Evolutionary conservation across 92 coral and sea anemone genomes (phyloP).

Genomic region (Epizoanthus ramosus): DNA sequence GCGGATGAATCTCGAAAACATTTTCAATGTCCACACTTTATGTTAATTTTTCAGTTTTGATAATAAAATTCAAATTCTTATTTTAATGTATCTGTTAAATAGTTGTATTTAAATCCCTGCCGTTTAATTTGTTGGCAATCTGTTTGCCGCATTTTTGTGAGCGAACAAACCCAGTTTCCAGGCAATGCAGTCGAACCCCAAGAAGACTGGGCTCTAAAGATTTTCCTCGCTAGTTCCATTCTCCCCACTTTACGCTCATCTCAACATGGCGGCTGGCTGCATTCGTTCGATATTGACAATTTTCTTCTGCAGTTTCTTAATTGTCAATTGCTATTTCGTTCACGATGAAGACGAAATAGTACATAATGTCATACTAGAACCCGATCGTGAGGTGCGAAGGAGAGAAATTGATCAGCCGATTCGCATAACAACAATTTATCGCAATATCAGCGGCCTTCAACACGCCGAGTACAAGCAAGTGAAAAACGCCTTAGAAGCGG

Average conservation of each 20-base stretch:
- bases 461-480: constrained; percentile 25
- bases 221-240: constrained; percentile 1
- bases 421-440: constrained; percentile 70
- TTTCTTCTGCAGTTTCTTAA: constrained; percentile 14
- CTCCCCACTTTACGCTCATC: background rate
- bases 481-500: constrained; percentile 59
- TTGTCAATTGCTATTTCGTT: constrained; percentile 40
- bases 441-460: constrained; percentile 61
- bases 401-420: constrained; percentile 74
- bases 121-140: background rate
- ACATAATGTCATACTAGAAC: constrained; percentile 67
- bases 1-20: constrained; percentile 37
- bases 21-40: background rate
- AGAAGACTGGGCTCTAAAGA: constrained; percentile 37
- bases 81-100: too few species aligned
- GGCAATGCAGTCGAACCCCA: background rate
- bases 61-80: too few species aligned
- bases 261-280: constrained; percentile 63
- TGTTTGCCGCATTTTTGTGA: background rate
- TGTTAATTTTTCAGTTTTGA: too few species aligned
- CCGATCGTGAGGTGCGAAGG: constrained; percentile 59
- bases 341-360: constrained; percentile 79
- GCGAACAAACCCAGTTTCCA: background rate
- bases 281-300: constrained; percentile 42
- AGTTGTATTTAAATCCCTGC: background rate